Percentiles rank a stretch among this genome's conserved stretches.
Evolutionary conservation across 2,113 vertebrate genomes (phyloP).

Genomic region (Sinosuthora webbiana): DNA sequence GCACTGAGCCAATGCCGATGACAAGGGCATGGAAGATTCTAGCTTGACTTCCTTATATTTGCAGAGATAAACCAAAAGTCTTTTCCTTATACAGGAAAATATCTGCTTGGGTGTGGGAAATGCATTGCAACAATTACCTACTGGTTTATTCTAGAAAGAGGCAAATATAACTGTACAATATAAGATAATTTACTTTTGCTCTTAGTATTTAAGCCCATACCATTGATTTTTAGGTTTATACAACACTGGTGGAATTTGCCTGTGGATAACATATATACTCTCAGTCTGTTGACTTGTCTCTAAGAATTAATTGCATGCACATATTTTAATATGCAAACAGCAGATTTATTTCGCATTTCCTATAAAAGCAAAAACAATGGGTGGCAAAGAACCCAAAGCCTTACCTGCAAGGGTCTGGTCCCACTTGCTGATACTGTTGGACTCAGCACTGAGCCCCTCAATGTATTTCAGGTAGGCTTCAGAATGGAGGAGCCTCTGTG

Average conservation of each 20-base stretch:
- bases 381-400: not conserved
- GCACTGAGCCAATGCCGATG: not conserved
- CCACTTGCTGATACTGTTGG: slow-evolving; percentile 94
- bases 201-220: not conserved
- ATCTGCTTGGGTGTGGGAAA: not conserved
- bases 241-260: not conserved
- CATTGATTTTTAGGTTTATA: not conserved
- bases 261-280: not conserved
- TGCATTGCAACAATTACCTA: not conserved
- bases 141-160: not conserved
- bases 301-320: not conserved
- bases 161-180: not conserved
- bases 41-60: not conserved
- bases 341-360: not conserved
- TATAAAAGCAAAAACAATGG: not conserved
- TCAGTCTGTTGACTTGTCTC: not conserved
- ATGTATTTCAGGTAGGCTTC: slow-evolving; percentile 98
- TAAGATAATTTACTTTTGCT: not conserved
- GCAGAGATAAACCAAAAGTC: not conserved
- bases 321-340: not conserved
- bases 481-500: slow-evolving; percentile 94
- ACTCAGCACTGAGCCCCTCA: slow-evolving; percentile 93
- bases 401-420: slow-evolving; percentile 95
- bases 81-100: not conserved
- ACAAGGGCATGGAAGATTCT: not conserved